Evolutionary conservation across 2,113 vertebrate species (phyloP).

Genomic region (Climacteris rufus): DNA sequence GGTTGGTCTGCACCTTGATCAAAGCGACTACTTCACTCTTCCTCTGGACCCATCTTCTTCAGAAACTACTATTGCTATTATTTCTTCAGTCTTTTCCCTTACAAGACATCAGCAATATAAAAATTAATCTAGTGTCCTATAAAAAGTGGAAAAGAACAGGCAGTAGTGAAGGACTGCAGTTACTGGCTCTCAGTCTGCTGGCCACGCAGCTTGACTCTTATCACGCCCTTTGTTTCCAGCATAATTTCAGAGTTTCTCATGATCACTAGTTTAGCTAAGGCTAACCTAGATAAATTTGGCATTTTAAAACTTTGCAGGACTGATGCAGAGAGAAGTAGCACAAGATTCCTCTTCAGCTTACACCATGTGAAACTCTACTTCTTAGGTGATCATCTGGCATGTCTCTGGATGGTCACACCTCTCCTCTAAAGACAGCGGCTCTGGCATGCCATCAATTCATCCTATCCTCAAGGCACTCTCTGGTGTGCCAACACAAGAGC

Average conservation of each 20-base stretch:
- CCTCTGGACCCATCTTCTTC: not conserved
- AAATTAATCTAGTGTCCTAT: not conserved
- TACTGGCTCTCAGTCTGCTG: not conserved
- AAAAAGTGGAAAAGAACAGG: not conserved
- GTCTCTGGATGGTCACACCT: not conserved
- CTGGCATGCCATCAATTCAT: not conserved
- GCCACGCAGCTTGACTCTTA: not conserved
- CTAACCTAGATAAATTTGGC: not conserved
- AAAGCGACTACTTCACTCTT: not conserved
- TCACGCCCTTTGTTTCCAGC: accelerated
- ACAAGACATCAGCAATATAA: not conserved
- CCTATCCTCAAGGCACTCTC: not conserved
- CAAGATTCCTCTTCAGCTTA: not conserved
- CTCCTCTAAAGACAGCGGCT: not conserved
- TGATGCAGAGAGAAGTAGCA: not conserved
- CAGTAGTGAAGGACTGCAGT: not conserved
- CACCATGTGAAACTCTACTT: not conserved
- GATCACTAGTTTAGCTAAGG: not conserved
- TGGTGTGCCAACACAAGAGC: not conserved
- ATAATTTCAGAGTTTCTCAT: not conserved
- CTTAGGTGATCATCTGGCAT: not conserved
- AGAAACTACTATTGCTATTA: not conserved
- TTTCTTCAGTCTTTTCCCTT: not conserved
- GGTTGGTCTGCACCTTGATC: not conserved
- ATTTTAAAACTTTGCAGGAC: not conserved